Percentiles rank a stretch among this genome's conserved stretches.
phyloP scores from a whole-genome alignment of 2,113 vertebrate species.

The Galbula dea region DNA sequence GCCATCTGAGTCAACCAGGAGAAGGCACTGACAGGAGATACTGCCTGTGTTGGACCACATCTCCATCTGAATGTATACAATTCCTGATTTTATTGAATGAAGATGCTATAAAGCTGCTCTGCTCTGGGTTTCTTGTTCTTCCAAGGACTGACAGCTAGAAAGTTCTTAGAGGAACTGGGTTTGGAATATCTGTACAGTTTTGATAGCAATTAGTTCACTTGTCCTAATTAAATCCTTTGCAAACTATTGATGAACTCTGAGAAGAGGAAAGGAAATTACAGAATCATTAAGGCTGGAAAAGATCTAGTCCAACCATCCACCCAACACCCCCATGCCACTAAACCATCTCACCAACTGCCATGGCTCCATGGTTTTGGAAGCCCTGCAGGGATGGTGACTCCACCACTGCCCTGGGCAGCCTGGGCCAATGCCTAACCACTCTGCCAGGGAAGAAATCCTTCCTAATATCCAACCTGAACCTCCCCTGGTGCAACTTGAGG shows the following conservation, averaged over 20 bases:
- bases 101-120: neutral
- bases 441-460: too few relatives aligned
- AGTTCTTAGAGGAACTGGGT: neutral
- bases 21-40: conserved; percentile 71
- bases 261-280: too few relatives aligned
- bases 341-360: too few relatives aligned
- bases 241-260: neutral
- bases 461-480: too few relatives aligned
- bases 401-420: too few relatives aligned
- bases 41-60: conserved; percentile 63
- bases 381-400: too few relatives aligned
- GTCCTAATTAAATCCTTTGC: neutral
- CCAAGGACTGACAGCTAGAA: neutral
- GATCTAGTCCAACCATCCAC: too few relatives aligned
- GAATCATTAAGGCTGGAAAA: too few relatives aligned
- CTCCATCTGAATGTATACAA: neutral
- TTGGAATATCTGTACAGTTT: neutral
- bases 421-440: too few relatives aligned
- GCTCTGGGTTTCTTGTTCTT: neutral
- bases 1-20: conserved; percentile 69
- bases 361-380: too few relatives aligned
- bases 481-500: too few relatives aligned
- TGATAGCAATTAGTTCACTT: neutral
- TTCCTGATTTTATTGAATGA: neutral
- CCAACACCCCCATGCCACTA: too few relatives aligned